Evolutionary conservation across 2,113 vertebrate genomes (phyloP), one percentile per base, ranked within the genome.

Genomic region (Choloepus hoffmanni): DNA sequence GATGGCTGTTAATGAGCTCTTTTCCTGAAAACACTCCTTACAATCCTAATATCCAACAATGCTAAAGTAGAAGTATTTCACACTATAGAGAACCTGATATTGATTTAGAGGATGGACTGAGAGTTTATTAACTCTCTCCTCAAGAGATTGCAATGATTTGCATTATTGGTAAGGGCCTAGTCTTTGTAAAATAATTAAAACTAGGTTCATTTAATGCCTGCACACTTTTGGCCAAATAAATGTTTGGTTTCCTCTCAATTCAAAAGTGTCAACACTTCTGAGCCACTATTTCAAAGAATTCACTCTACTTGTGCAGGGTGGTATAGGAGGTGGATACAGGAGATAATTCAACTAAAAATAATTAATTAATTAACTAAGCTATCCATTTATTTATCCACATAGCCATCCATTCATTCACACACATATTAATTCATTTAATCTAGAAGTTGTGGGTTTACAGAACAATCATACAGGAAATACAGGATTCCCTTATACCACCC

Each of bases 1-100:
- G 70, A 78, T 89, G 40, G 21, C 21, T 50, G 13, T 48, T 96
- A 93, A 96, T 89, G 94, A 94, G 55, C 50, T 93, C 63, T 90
- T 94, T 74, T 91, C 43, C 77, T 91, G 63, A 93, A 89, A 96
- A 89, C 19, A 82, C 63, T 86, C 23, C 30, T 89, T 73, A 24
- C 0, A 73, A 45, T 40, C 43, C 79, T 81, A 43, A 58, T 84
- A 53, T 19, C 33, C 24, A 76, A 15, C 26, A 63, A 84, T 85
- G 28, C 43, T 90, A 43, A 67, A 90, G 84, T 40, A 24, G 50
- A 85, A 79, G 48, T 85, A 53, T 50, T 84, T 93, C 28, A 26
- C 53, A 45, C 21, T 43, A 6, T 24, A 45, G 23, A 78, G 60
- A 90, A 68, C 21, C 43, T 68, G 12, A 19, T 53, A 60, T 74